phyloP scores from a whole-genome alignment of 2,888 invertebrate species.

The Corbicula japonica region DNA sequence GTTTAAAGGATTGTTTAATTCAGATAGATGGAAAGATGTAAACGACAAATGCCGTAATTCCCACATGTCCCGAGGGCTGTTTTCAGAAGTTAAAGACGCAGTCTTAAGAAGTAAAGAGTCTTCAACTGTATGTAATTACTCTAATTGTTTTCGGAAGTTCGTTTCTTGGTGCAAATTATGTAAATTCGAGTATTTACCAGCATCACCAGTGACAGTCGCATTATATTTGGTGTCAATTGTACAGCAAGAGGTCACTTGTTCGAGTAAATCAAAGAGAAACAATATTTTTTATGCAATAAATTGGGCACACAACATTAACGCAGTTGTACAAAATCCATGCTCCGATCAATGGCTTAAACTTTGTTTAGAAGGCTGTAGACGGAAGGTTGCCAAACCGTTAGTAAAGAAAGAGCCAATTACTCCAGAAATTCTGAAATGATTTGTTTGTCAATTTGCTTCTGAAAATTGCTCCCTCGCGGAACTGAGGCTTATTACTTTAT shows the following conservation, averaged over 20 bases:
- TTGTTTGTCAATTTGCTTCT: constrained; percentile 9
- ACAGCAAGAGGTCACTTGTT: not conserved
- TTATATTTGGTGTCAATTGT: constrained; percentile 10
- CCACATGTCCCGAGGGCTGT: not conserved
- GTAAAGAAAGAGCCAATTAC: constrained; percentile 17
- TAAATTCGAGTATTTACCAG: not conserved
- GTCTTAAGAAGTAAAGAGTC: constrained; percentile 3
- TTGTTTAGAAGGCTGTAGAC: constrained; percentile 15
- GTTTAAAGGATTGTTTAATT: constrained; percentile 9
- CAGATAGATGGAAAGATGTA: constrained; percentile 14
- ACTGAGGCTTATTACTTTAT: constrained; percentile 15
- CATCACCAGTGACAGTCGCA: constrained; percentile 1
- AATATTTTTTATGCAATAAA: constrained; percentile 26
- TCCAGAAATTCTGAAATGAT: constrained; percentile 9
- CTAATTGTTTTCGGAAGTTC: not conserved
- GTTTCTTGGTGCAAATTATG: constrained; percentile 10
- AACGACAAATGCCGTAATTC: not conserved
- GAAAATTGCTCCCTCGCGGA: constrained; percentile 18
- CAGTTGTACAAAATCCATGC: constrained; percentile 6
- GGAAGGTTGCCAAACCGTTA: constrained; percentile 6
- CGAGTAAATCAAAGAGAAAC: constrained; percentile 21
- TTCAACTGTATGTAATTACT: not conserved
- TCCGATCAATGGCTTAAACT: constrained; percentile 15
- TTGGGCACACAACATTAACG: constrained; percentile 1
- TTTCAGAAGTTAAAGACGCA: constrained; percentile 12